These are phyloP conservation scores for Psilopogon haemacephalus DNA, from an alignment of 2,113 vertebrate species.

Conservation along the genomic window DNA sequence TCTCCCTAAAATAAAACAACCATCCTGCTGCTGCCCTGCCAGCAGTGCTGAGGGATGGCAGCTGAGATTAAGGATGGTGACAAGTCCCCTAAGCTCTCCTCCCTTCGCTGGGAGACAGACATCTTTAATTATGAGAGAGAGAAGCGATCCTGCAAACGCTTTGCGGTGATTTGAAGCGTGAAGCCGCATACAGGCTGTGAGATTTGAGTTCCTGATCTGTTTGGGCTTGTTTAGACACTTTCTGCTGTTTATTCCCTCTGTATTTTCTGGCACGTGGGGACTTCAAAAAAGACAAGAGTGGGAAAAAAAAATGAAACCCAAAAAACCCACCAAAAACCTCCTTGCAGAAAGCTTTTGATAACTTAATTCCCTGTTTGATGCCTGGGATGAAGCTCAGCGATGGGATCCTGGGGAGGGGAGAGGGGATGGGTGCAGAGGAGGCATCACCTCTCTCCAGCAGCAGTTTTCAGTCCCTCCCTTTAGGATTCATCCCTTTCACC, in stretches of 20 bases:
- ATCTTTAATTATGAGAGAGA: conserved; percentile 77
- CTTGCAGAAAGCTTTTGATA: background rate
- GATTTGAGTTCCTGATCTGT: conserved; percentile 34
- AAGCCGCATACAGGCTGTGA: conserved; percentile 31
- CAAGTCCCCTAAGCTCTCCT: conserved; percentile 47
- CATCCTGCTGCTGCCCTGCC: background rate
- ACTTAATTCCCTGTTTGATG: background rate
- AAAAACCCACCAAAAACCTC: background rate
- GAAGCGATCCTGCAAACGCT: conserved; percentile 56
- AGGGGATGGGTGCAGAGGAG: background rate
- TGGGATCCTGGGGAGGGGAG: background rate
- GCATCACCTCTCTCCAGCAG: background rate
- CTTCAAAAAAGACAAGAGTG: background rate
- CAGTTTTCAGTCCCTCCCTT: background rate
- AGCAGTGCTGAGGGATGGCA: conserved; percentile 21
- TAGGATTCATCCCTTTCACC: background rate
- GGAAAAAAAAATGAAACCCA: too few species aligned
- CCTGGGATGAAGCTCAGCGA: background rate
- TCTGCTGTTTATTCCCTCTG: conserved; percentile 10
- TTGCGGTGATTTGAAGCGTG: conserved; percentile 74
- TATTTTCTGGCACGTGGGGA: background rate
- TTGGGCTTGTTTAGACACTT: conserved; percentile 40
- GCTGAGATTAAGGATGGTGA: conserved; percentile 47
- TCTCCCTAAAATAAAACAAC: background rate
- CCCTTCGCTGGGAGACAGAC: conserved; percentile 31